Conservation (phyloP, 2,113 vertebrate species). For the human (Homo sapiens) region DNA sequence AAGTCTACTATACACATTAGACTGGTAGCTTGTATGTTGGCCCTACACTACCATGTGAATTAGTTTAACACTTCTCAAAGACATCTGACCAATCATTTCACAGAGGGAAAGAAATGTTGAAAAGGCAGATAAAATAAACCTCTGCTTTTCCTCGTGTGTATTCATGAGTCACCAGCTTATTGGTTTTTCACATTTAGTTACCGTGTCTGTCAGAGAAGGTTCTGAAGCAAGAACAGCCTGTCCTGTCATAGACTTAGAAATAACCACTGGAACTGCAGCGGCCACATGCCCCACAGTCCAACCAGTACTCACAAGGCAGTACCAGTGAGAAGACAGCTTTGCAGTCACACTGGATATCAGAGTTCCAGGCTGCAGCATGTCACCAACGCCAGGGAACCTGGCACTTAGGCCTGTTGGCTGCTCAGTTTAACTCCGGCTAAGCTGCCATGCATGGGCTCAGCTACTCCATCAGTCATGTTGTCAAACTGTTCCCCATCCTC, state of each 20-base stretch:
- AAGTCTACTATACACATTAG: constrained; percentile 87
- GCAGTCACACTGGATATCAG: constrained; percentile 71
- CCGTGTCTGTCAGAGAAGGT: constrained; percentile 80
- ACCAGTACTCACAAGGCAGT: constrained; percentile 74
- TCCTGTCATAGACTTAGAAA: constrained; percentile 55
- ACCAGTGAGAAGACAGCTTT: constrained; percentile 72
- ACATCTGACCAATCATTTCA: constrained; percentile 82
- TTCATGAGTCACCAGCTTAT: constrained; percentile 79
- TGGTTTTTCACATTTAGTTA: constrained; percentile 82
- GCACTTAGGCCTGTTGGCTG: constrained; percentile 87
- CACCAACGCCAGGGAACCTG: not conserved
- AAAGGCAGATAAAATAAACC: constrained; percentile 81
- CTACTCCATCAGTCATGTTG: constrained; percentile 83
- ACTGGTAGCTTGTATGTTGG: constrained; percentile 84
- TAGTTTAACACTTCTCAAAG: constrained; percentile 80
- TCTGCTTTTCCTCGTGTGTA: constrained; percentile 83
- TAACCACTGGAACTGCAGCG: constrained; percentile 44
- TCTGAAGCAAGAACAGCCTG: constrained; percentile 67
- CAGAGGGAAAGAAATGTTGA: constrained; percentile 80
- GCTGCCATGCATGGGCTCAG: constrained; percentile 87
- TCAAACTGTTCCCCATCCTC: constrained; percentile 88
- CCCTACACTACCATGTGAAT: constrained; percentile 84
- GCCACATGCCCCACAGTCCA: constrained; percentile 49
- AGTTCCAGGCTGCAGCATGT: constrained; percentile 36
- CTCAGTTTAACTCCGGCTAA: constrained; percentile 88